Base-by-base conservation (phyloP, 2,113 vertebrate genomes). In the Callocephalon fimbriatum region DNA sequence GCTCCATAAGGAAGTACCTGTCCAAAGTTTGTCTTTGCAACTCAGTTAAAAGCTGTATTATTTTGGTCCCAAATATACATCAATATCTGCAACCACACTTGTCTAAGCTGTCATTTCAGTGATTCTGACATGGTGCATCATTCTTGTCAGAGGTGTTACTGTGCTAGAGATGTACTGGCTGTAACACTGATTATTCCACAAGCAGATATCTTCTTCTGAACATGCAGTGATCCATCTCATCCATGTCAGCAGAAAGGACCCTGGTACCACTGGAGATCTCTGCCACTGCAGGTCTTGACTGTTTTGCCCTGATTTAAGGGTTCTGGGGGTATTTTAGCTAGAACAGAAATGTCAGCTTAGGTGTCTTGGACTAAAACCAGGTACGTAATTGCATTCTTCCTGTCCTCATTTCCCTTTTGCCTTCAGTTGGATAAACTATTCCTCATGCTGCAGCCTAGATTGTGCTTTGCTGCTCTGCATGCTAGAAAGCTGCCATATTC, bases 401-500 rank as follows among this genome's bases (percentile, higher is more conserved):
- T 89, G 56, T 74, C 80, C 72, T 53, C 23, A 48, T 59, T 95
- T 95, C 86, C 90, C 40, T 86, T 97, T 91, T 85, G n/a, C 56
- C 72, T 96, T 92, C 48, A 78, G 42, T 47, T 88, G 86, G 63
- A 92, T 84, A 81, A 94, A 61, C 61, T 86, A 90, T 84, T 86
- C 68, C 63, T 94, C 80, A 54, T 68, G 53, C 77, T 81, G 17
- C 61, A 86, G 77, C 31, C 73, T 58, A 70, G 84, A 78, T 42
- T 53, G 54, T 56, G 42, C 71, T 95, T 87, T 89, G 56, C 65
- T 81, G 44, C 19, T 92, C 76, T 71, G 61, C 72, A 86, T 56
- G 19, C 42, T 94, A 94, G 91, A 95, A 78, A 89, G 65, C 76
- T 95, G 86, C 73, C 68, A 93, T 95, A 78, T 96, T 91, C 93